These are phyloP conservation scores for Chloroceryle amazona DNA, from an alignment of 2,797 vertebrate species.

Conservation along the genomic window DNA sequence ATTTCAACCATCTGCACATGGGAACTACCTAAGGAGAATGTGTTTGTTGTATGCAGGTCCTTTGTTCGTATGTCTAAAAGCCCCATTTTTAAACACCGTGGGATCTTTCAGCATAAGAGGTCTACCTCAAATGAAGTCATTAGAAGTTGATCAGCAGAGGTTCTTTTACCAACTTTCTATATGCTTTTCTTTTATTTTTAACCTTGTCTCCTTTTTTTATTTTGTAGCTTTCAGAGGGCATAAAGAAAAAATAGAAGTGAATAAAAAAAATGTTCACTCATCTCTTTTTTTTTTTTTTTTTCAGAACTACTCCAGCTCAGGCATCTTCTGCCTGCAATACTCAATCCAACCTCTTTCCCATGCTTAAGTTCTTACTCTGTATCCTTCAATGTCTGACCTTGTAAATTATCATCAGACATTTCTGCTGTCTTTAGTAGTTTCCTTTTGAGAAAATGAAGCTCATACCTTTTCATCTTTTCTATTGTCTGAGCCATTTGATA, in stretches of 20 bases:
- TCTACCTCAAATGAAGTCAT: neutral
- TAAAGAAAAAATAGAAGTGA: neutral
- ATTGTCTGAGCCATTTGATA: neutral
- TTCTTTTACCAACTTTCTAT: neutral
- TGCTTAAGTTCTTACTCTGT: neutral
- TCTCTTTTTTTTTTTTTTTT: neutral
- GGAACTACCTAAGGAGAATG: neutral
- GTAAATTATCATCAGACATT: neutral
- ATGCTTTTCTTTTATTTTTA: neutral
- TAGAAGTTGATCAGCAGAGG: neutral
- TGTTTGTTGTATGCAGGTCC: neutral
- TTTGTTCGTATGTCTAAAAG: neutral
- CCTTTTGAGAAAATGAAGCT: neutral
- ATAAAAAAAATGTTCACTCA: neutral
- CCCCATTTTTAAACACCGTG: neutral
- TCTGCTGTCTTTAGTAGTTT: neutral
- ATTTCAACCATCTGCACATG: neutral
- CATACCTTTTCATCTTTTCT: neutral
- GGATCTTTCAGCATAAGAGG: neutral
- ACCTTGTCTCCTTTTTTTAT: neutral
- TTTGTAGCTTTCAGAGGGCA: neutral
- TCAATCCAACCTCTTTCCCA: neutral
- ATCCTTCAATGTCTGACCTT: neutral
- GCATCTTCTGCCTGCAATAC: neutral
- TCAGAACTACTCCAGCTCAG: neutral